Percentiles rank a stretch among this genome's conserved stretches.
These are phyloP conservation scores for Sigmodon hispidus DNA, from an alignment of 2,113 vertebrate genomes.

Conservation along the genomic window DNA sequence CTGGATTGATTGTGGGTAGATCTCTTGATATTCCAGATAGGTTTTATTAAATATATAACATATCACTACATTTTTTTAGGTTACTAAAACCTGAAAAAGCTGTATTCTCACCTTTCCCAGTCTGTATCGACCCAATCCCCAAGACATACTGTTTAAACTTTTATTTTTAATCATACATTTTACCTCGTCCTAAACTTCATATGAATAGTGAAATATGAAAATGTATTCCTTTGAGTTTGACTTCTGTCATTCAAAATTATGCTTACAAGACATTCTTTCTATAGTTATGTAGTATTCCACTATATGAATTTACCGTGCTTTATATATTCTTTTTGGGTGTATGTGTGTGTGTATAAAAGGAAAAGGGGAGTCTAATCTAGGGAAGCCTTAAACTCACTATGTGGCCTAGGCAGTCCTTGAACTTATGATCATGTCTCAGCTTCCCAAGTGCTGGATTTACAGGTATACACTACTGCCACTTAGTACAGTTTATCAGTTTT, in stretches of 20 bases:
- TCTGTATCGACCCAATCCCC: not conserved
- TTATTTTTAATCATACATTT: not conserved
- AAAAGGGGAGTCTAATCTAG: not conserved
- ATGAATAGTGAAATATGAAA: not conserved
- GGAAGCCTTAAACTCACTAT: not conserved
- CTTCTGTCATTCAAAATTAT: not conserved
- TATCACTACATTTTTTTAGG: no score
- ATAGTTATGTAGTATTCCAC: not conserved
- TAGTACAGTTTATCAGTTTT: not conserved
- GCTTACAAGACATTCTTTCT: not conserved
- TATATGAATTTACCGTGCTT: not conserved
- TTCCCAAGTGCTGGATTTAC: not conserved
- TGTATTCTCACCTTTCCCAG: not conserved
- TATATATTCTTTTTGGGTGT: not conserved
- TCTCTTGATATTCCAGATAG: no score
- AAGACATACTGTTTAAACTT: not conserved
- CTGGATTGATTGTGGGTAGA: no score
- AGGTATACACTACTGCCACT: not conserved
- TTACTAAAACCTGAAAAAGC: not conserved
- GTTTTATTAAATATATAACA: no score
- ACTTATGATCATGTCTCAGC: not conserved
- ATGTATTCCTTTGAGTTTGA: not conserved
- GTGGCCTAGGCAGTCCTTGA: not conserved
- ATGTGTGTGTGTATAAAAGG: not conserved
- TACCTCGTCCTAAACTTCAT: not conserved